phyloP scores from a whole-genome alignment of 53 echinoderm and acorn worm species.

The Crossaster papposus region DNA sequence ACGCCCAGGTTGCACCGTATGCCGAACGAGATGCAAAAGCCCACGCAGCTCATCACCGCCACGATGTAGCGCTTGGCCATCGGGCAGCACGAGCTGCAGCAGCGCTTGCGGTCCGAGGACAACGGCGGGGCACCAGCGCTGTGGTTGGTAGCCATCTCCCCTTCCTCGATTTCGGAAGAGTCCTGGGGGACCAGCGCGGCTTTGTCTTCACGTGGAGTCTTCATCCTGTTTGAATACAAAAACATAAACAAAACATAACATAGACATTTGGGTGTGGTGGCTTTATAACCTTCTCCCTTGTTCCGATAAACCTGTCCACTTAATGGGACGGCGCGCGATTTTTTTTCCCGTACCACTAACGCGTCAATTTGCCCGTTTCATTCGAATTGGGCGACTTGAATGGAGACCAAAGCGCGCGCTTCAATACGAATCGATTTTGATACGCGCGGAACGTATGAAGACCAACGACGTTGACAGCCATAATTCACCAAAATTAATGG shows the following conservation, averaged over 20 bases:
- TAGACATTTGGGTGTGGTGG: neutral
- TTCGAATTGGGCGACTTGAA: too few species aligned
- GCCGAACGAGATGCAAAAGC: slow-evolving; percentile 93
- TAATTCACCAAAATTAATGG: too few species aligned
- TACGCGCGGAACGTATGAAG: too few species aligned
- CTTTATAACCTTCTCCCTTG: too few species aligned
- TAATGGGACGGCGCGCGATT: too few species aligned
- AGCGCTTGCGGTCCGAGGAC: neutral
- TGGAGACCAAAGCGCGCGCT: too few species aligned
- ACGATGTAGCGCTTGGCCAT: slow-evolving; percentile 88
- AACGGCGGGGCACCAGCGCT: slow-evolving; percentile 8
- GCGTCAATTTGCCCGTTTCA: too few species aligned
- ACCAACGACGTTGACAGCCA: too few species aligned
- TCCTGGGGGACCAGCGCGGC: slow-evolving; percentile 67
- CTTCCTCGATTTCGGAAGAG: slow-evolving; percentile 59
- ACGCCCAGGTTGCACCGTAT: slow-evolving; percentile 96
- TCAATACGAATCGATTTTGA: too few species aligned
- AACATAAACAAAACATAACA: neutral
- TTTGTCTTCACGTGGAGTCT: slow-evolving; percentile 66
- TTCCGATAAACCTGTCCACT: too few species aligned
- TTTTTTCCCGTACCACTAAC: too few species aligned
- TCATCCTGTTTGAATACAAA: slow-evolving; percentile 39
- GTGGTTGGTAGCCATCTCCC: slow-evolving; percentile 60
- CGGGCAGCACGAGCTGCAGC: slow-evolving; percentile 45
- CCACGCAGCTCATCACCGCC: slow-evolving; percentile 85